Conservation (phyloP, 2,888 invertebrate species). For the Nomada ferruginata region DNA sequence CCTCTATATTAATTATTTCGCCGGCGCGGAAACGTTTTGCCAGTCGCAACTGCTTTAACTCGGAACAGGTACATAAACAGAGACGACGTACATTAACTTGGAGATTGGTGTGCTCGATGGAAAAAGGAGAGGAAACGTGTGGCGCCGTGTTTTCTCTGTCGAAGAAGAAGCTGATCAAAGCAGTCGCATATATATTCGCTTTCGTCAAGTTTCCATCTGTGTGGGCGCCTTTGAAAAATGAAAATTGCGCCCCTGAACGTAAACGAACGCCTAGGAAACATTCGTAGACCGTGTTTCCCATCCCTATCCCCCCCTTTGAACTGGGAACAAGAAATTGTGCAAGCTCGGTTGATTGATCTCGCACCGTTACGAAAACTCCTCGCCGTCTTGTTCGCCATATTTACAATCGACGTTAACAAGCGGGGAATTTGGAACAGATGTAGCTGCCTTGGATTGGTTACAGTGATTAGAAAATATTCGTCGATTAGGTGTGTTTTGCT, state of each 20-base stretch:
- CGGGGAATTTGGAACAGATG: neutral
- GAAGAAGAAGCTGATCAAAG: slow-evolving; percentile 69
- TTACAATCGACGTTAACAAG: slow-evolving; percentile 56
- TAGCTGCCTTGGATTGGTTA: neutral
- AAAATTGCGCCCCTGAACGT: slow-evolving; percentile 68
- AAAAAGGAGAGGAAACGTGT: slow-evolving; percentile 41
- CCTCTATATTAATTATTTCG: slow-evolving; percentile 47
- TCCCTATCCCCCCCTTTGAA: slow-evolving; percentile 60
- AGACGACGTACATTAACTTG: slow-evolving; percentile 63
- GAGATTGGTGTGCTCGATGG: slow-evolving; percentile 45
- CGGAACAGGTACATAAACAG: slow-evolving; percentile 68
- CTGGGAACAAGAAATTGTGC: slow-evolving; percentile 61
- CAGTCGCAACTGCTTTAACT: slow-evolving; percentile 29
- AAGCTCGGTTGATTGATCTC: slow-evolving; percentile 61
- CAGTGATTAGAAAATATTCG: too few relatives aligned
- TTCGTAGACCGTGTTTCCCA: slow-evolving; percentile 52
- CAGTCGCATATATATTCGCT: slow-evolving; percentile 67
- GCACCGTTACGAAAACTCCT: slow-evolving; percentile 43
- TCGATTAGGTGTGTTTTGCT: too few relatives aligned
- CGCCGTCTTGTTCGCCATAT: slow-evolving; percentile 58
- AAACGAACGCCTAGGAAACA: slow-evolving; percentile 64
- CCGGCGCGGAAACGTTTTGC: slow-evolving; percentile 22
- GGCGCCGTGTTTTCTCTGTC: slow-evolving; percentile 4
- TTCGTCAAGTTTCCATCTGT: slow-evolving; percentile 65
- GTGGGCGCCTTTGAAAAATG: slow-evolving; percentile 69